phyloP scores from a whole-genome alignment of 2,797 vertebrate genomes.

The Hippoglossus hippoglossus region DNA sequence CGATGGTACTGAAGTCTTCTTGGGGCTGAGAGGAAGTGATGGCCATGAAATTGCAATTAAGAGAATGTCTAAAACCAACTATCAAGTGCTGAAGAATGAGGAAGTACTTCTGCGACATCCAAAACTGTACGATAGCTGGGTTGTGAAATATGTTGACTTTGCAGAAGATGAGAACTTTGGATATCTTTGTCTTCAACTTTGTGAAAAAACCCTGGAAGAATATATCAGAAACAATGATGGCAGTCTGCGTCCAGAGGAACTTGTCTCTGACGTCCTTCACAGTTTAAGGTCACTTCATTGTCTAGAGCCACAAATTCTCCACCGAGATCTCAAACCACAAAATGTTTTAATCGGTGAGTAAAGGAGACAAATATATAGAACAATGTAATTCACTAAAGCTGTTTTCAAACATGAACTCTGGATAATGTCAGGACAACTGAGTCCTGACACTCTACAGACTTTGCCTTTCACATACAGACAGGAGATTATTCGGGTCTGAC shows the following conservation, averaged over 20 bases:
- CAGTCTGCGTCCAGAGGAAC: not conserved
- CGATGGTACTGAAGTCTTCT: constrained; percentile 75
- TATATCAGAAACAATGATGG: constrained; percentile 26
- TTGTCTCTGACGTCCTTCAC: constrained; percentile 55
- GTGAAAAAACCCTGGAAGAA: constrained; percentile 77
- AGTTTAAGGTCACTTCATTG: constrained; percentile 71
- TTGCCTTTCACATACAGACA: too few relatives aligned
- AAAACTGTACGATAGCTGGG: constrained; percentile 56
- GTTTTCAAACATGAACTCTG: too few relatives aligned
- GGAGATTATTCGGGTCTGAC: too few relatives aligned
- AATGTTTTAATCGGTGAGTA: constrained; percentile 80
- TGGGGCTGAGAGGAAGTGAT: constrained; percentile 72
- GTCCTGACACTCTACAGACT: too few relatives aligned
- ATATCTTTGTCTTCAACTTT: constrained; percentile 79
- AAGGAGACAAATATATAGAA: too few relatives aligned
- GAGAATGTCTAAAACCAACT: constrained; percentile 66
- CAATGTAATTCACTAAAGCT: too few relatives aligned
- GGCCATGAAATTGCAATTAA: constrained; percentile 81
- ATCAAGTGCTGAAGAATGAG: constrained; percentile 69
- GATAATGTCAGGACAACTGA: too few relatives aligned
- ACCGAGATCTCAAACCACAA: constrained; percentile 79
- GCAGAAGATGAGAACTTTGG: constrained; percentile 75
- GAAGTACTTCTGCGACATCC: constrained; percentile 61
- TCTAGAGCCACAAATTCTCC: constrained; percentile 59
- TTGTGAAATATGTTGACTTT: constrained; percentile 75